Base-by-base conservation (phyloP, 1,140 invertebrate species). In the Drosophila truncata region DNA sequence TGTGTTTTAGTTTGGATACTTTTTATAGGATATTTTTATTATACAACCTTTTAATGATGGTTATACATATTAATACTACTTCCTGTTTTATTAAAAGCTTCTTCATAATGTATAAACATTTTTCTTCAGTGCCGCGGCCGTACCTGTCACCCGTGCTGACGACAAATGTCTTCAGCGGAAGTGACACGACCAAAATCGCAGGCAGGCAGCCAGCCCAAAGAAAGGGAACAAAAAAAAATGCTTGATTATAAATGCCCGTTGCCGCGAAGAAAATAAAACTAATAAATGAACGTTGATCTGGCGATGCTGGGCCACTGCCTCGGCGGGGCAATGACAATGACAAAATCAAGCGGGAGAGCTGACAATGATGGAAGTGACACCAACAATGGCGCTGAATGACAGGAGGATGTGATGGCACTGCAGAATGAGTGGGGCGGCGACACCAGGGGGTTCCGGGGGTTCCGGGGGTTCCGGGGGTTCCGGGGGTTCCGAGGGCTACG, bases 341-440 rank as follows among this genome's bases (percentile, higher is more conserved):
- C 81, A 82, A 86, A 86, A 91, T 79, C 78, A 79, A 76, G 74
- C 52, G 62, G 72, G 63, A 60, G 69, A 64, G 62, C 84, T 88
- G 82, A 85, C 84, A 88, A 77, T 83, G 83, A 83, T 83, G 79
- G 86, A 83, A 87, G 83, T 87, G 83, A 87, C 83, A 86, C 69
- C 60, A 64, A 88, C 85, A 87, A 80, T 74, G 80, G 64, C 60
- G 76, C 59, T 61, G 74, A 78, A 57, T 78, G 74, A 73, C 63
- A 66, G 72, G 72, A 69, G 74, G 63, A 78, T 78, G 71, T 63
- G 71, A 77, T 59, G 62, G 57, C 62, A 78, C 65, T 72, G 69
- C 66, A 72, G 33, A 70, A 37, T 39, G 65, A 50, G 35, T 41
- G 66, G 52, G 35, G 66, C 11, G 20, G 37, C n/a, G 7, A n/a